These are phyloP conservation scores for Perca flavescens DNA, from an alignment of 2,113 vertebrate genomes.

Conservation along the genomic window DNA sequence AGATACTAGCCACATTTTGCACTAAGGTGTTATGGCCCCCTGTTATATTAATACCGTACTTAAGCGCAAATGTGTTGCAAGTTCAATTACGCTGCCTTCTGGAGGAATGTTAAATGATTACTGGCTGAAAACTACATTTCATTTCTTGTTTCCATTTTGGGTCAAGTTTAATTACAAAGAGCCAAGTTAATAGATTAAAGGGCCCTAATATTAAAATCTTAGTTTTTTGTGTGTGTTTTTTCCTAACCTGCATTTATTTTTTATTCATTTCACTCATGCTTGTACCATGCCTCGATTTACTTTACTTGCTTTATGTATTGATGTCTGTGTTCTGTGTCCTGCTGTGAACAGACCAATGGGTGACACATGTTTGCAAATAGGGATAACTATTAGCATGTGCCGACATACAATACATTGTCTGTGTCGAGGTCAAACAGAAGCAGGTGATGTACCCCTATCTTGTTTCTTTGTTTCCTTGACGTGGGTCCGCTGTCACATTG, in stretches of 20 bases:
- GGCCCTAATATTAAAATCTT: constrained; percentile 10
- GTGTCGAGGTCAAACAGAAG: constrained; percentile 26
- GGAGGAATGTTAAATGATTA: constrained; percentile 22
- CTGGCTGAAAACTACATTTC: constrained; percentile 10
- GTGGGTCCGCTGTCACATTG: constrained; percentile 24
- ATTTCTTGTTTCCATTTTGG: constrained; percentile 5
- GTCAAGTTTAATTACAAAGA: constrained; percentile 27
- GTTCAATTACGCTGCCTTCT: constrained; percentile 17
- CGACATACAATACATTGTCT: constrained; percentile 19
- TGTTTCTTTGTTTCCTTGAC: constrained; percentile 41
- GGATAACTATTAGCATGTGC: background rate
- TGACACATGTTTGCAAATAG: constrained; percentile 30
- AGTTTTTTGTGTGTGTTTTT: background rate
- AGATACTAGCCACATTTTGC: background rate
- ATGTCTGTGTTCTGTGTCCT: constrained; percentile 2
- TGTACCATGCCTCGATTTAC: background rate
- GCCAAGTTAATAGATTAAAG: background rate
- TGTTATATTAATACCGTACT: constrained; percentile 39
- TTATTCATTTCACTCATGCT: background rate
- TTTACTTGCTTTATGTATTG: constrained; percentile 39
- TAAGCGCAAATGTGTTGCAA: constrained; percentile 40
- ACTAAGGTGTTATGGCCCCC: background rate
- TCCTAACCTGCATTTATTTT: background rate
- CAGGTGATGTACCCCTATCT: constrained; percentile 25
- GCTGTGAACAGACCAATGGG: constrained; percentile 9